Percentiles rank a stretch among this genome's conserved stretches.
Evolutionary conservation across 53 echinoderm and acorn worm genomes (phyloP).

Genomic region (Crossaster papposus): DNA sequence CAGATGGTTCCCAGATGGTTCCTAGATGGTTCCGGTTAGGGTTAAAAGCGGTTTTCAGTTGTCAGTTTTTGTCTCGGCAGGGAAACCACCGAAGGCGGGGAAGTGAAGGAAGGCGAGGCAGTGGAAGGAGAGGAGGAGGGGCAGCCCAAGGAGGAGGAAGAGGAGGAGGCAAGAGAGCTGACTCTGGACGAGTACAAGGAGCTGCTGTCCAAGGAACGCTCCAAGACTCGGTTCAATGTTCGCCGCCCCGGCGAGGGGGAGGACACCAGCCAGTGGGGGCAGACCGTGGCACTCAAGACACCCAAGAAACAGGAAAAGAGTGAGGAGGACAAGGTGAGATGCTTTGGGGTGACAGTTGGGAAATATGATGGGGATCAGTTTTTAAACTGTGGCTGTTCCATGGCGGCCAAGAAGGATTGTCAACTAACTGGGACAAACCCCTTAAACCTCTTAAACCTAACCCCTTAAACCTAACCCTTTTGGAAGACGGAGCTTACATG

Average conservation of each 20-base stretch:
- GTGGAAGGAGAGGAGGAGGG: slow-evolving; percentile 56
- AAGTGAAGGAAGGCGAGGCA: slow-evolving; percentile 67
- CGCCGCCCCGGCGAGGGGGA: slow-evolving; percentile 94
- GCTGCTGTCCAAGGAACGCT: slow-evolving; percentile 69
- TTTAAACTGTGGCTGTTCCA: no score
- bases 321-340: slow-evolving; percentile 53
- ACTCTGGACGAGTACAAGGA: slow-evolving; percentile 98
- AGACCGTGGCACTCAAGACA: slow-evolving; percentile 82
- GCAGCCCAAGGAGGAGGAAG: slow-evolving; percentile 79
- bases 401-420: no score
- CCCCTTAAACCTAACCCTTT: no score
- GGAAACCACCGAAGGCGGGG: slow-evolving; percentile 61
- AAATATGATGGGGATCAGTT: neutral
- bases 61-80: slow-evolving; percentile 18
- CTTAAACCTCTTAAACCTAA: no score
- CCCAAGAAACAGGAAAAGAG: slow-evolving; percentile 75
- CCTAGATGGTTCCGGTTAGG: no score
- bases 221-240: slow-evolving; percentile 80
- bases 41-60: neutral
- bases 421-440: no score
- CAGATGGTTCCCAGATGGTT: no score
- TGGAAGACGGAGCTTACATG: no score
- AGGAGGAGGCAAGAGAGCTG: slow-evolving; percentile 89
- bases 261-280: slow-evolving; percentile 87
- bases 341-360: neutral